These are phyloP conservation scores for Pseudomyrmex dendroicus DNA, from an alignment of 1,140 invertebrate genomes.

Conservation along the genomic window DNA sequence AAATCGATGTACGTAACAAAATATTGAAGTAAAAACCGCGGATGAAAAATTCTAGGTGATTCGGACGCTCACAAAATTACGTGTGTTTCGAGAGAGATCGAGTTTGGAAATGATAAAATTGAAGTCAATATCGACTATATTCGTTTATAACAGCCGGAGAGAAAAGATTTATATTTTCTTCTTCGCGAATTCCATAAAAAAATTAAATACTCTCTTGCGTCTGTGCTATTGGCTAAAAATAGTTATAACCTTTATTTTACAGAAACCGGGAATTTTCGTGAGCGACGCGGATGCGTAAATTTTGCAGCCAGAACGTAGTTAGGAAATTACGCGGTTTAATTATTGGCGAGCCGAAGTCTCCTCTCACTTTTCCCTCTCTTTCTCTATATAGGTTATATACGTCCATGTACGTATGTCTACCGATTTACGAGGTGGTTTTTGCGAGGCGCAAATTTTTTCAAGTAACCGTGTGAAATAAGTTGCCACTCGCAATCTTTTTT, in stretches of 20 bases:
- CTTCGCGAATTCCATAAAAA: constrained; percentile 57
- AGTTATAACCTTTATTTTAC: constrained; percentile 58
- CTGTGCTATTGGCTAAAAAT: constrained; percentile 45
- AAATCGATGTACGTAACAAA: constrained; percentile 1
- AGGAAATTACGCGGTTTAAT: constrained; percentile 11
- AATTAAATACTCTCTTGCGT: constrained; percentile 56
- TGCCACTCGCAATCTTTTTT: background rate
- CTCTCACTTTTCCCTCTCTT: background rate
- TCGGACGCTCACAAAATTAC: too few relatives aligned
- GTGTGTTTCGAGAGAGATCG: too few relatives aligned
- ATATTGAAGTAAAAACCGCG: constrained; percentile 12
- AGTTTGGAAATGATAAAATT: constrained; percentile 37
- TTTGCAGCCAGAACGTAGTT: constrained; percentile 18
- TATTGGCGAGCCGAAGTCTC: constrained; percentile 13
- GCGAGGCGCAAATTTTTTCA: background rate
- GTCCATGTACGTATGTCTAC: background rate
- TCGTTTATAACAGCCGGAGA: constrained; percentile 61
- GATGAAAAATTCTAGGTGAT: constrained; percentile 1
- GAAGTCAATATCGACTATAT: too few relatives aligned
- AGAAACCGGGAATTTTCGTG: background rate
- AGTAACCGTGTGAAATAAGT: background rate
- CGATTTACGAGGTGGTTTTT: background rate
- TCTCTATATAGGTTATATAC: background rate
- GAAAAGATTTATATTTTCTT: constrained; percentile 51
- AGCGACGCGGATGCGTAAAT: background rate